These are phyloP conservation scores for Aricia agestis DNA, from an alignment of 1,140 invertebrate genomes.

Conservation along the genomic window DNA sequence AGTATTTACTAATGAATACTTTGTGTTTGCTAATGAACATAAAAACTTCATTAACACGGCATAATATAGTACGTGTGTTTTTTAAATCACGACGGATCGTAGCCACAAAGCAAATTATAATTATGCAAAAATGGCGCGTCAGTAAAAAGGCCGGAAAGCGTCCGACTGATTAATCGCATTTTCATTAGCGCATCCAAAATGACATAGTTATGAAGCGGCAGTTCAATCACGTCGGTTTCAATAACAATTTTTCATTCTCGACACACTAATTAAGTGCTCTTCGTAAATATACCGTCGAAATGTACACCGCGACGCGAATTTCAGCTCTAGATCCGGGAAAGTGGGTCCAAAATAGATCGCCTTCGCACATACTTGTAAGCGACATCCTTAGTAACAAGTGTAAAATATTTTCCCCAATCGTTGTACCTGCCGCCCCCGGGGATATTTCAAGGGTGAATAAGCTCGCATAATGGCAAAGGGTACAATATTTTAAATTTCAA, in stretches of 20 bases:
- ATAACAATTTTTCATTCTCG: constrained; percentile 76
- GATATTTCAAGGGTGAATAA: constrained; percentile 78
- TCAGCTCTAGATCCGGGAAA: constrained; percentile 36
- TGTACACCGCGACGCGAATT: constrained; percentile 26
- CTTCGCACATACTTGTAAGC: constrained; percentile 54
- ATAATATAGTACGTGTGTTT: background rate
- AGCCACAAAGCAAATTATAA: constrained; percentile 2
- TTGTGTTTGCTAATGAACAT: background rate
- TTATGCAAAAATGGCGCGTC: constrained; percentile 22
- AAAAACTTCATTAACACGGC: constrained; percentile 22
- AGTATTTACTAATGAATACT: too few relatives aligned
- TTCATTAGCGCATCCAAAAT: constrained; percentile 72
- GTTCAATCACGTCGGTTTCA: constrained; percentile 73
- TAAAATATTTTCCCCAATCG: constrained; percentile 75
- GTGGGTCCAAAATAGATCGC: constrained; percentile 37
- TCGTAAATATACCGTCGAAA: constrained; percentile 63
- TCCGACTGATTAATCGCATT: constrained; percentile 62
- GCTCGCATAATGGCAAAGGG: constrained; percentile 76
- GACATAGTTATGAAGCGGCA: constrained; percentile 71
- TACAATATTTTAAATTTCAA: constrained; percentile 78
- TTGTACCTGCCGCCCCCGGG: constrained; percentile 73
- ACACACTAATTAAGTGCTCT: constrained; percentile 75
- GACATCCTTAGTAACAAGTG: constrained; percentile 75
- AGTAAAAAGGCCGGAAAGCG: constrained; percentile 50
- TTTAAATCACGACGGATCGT: background rate